Percentiles rank a stretch among this genome's conserved stretches.
phyloP scores from a whole-genome alignment of 2,888 invertebrate species.

The Drosophila limbata region DNA sequence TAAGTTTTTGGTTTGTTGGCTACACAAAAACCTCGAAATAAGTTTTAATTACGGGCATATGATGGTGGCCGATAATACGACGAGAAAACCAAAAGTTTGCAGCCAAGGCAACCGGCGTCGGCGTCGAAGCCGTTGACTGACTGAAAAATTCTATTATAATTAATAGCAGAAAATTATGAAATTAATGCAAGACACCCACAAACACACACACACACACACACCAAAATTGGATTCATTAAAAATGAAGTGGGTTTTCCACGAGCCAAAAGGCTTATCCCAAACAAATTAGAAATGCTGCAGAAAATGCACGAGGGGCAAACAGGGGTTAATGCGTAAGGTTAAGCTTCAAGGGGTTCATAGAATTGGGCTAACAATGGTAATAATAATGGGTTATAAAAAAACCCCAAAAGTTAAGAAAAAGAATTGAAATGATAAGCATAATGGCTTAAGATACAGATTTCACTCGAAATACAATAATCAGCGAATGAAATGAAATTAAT shows the following conservation, averaged over 20 bases:
- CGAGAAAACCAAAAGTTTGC: conserved; percentile 57
- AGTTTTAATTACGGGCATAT: conserved; percentile 81
- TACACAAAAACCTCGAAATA: conserved; percentile 75
- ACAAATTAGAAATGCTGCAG: conserved; percentile 59
- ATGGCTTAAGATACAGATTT: conserved; percentile 45
- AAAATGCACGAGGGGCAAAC: conserved; percentile 26
- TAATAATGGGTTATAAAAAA: conserved; percentile 40
- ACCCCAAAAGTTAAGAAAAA: conserved; percentile 1
- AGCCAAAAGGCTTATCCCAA: conserved; percentile 66
- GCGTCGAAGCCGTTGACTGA: conserved; percentile 67
- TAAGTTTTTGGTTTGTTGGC: conserved; percentile 81
- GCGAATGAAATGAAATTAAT: conserved; percentile 16
- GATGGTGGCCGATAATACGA: conserved; percentile 79
- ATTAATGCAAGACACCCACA: conserved; percentile 73
- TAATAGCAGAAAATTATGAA: conserved; percentile 79
- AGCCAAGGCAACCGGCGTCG: conserved; percentile 57
- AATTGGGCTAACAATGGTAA: conserved; percentile 37
- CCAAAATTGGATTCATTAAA: conserved; percentile 78
- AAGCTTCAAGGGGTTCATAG: conserved; percentile 7
- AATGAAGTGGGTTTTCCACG: conserved; percentile 72
- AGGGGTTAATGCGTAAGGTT: conserved; percentile 12
- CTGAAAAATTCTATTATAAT: conserved; percentile 81
- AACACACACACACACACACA: conserved; percentile 26
- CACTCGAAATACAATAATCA: conserved; percentile 16
- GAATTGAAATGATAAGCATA: conserved; percentile 25